A percentile compares a stretch with the other conserved stretches of the same genome.
Conservation (phyloP, 1,140 invertebrate genomes). For the Pararge aegeria region DNA sequence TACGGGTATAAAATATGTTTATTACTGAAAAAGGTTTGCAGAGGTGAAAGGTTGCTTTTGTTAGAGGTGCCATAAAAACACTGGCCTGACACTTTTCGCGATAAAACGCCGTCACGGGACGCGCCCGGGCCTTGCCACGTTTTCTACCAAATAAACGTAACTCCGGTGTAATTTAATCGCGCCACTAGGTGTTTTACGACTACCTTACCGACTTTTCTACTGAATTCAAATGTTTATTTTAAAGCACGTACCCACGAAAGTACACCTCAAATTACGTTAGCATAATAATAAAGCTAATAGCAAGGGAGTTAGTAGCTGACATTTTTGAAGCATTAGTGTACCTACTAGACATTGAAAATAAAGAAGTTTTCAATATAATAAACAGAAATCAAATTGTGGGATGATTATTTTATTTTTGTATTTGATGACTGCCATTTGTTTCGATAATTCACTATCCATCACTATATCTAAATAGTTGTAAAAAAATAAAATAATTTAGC, state of each 20-base stretch:
- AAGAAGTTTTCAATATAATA: too few species aligned
- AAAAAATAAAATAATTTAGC: too few species aligned
- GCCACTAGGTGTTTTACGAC: slow-evolving; percentile 34
- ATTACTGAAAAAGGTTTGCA: slow-evolving; percentile 43
- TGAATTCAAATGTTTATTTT: slow-evolving; percentile 33
- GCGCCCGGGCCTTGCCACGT: slow-evolving; percentile 29
- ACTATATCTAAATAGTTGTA: too few species aligned
- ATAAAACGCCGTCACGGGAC: slow-evolving; percentile 60
- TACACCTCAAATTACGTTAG: slow-evolving; percentile 24
- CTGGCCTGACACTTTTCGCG: slow-evolving; percentile 56
- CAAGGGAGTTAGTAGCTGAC: too few species aligned
- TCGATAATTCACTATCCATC: too few species aligned
- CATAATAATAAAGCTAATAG: too few species aligned
- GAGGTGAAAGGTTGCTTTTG: slow-evolving; percentile 62
- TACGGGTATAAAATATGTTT: slow-evolving; percentile 47
- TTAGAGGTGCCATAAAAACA: slow-evolving; percentile 56
- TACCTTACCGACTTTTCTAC: slow-evolving; percentile 26
- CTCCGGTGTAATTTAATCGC: slow-evolving; percentile 59
- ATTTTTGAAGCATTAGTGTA: too few species aligned
- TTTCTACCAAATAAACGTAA: slow-evolving; percentile 45
- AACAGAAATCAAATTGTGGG: too few species aligned
- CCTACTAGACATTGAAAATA: too few species aligned
- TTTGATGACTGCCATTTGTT: too few species aligned
- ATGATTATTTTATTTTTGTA: too few species aligned
- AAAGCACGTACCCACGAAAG: slow-evolving; percentile 27